A percentile compares a stretch with the other conserved stretches of the same genome.
Evolutionary conservation across 2,888 invertebrate species (phyloP).

Genomic region (Isoperla grammatica): DNA sequence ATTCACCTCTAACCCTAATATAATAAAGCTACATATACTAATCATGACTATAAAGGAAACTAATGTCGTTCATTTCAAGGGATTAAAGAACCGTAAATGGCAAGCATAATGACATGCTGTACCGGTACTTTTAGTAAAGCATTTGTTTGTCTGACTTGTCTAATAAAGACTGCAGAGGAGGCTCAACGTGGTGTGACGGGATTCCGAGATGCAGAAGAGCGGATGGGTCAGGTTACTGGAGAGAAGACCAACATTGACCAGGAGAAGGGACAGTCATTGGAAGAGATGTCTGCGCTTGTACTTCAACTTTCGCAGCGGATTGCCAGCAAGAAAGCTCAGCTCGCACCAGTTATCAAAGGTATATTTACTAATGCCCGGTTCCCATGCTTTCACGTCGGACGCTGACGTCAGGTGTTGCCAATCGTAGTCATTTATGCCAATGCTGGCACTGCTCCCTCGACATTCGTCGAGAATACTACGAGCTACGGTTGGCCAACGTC

Average conservation of each 20-base stretch:
- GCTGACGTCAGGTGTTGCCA: too few species aligned
- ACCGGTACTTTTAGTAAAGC: too few species aligned
- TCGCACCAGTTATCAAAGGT: constrained; percentile 50
- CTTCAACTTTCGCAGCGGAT: constrained; percentile 50
- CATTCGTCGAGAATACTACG: too few species aligned
- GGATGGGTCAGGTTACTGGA: constrained; percentile 52
- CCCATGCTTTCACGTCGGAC: too few species aligned
- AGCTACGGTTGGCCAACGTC: too few species aligned
- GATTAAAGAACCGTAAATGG: not conserved
- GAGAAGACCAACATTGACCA: constrained; percentile 48
- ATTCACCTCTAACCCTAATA: not conserved
- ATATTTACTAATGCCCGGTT: constrained; percentile 37
- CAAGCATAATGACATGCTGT: not conserved
- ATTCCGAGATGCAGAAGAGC: constrained; percentile 50
- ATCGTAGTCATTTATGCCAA: too few species aligned
- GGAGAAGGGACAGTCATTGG: constrained; percentile 47
- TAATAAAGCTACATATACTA: not conserved
- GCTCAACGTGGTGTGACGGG: constrained; percentile 43
- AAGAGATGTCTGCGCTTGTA: constrained; percentile 50
- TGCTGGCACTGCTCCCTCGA: too few species aligned
- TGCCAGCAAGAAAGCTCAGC: constrained; percentile 56
- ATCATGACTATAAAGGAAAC: not conserved
- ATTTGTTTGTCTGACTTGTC: too few species aligned
- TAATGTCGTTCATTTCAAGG: not conserved
- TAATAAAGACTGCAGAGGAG: constrained; percentile 36